Percentiles rank a stretch among this genome's conserved stretches.
Conservation (phyloP, 35 echinoderm and acorn worm species). For the Antedon bifida region DNA sequence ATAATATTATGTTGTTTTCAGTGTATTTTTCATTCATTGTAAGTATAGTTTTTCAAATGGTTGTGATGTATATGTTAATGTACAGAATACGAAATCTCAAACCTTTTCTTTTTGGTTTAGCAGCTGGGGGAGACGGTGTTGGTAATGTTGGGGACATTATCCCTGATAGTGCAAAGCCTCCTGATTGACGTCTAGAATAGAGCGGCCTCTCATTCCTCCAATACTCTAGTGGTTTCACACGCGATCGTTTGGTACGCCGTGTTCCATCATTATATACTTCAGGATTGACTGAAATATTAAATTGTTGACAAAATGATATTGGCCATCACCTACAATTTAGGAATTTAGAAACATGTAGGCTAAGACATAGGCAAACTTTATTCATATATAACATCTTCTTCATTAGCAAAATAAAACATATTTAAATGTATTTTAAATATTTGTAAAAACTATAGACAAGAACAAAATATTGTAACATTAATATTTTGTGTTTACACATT, state of each 20-base stretch:
- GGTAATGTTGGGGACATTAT: constrained; percentile 31
- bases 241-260: constrained; percentile 34
- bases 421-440: no score
- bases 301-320: background rate
- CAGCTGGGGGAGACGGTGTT: background rate
- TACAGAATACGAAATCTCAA: background rate
- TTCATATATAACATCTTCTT: no score
- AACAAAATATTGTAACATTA: no score
- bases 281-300: constrained; percentile 29
- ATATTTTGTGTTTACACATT: no score
- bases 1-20: no score
- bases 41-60: no score
- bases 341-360: background rate
- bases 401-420: no score
- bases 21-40: no score
- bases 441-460: no score
- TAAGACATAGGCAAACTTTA: no score
- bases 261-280: constrained; percentile 4
- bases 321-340: background rate
- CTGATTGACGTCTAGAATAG: constrained; percentile 68
- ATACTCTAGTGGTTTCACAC: constrained; percentile 52
- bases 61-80: no score
- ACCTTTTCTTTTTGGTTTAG: background rate
- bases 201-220: constrained; percentile 74
- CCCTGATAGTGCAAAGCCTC: constrained; percentile 47